Conservation (phyloP, 2,113 vertebrate genomes). For the Miniopterus natalensis region DNA sequence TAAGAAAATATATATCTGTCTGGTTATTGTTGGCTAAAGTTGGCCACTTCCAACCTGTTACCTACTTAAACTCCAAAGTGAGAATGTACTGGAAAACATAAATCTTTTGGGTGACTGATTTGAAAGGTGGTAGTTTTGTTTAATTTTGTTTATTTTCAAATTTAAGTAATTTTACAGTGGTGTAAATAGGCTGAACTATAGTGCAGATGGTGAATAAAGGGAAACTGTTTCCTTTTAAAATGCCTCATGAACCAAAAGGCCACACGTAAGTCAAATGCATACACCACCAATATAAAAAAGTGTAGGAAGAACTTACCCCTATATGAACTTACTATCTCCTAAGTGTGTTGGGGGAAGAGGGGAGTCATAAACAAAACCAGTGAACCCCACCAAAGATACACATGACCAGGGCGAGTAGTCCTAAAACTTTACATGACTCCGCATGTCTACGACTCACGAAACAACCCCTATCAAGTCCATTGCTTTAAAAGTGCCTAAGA, state of each 20-base stretch:
- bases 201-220: neutral
- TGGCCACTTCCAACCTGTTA: neutral
- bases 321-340: neutral
- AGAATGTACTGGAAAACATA: neutral
- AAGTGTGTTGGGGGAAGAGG: neutral
- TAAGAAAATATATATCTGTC: neutral
- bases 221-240: slow-evolving; percentile 56
- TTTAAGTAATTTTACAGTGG: neutral
- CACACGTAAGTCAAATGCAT: neutral
- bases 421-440: neutral
- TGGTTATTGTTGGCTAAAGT: neutral
- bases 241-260: neutral
- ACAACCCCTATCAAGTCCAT: neutral
- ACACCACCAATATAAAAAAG: neutral
- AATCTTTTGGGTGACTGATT: neutral
- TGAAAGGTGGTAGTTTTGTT: neutral
- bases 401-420: neutral
- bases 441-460: neutral
- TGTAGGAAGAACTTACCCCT: slow-evolving; percentile 13
- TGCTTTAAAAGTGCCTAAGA: neutral
- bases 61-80: neutral
- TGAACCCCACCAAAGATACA: neutral
- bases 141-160: slow-evolving; percentile 31
- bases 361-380: neutral
- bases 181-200: neutral